Evolutionary conservation across 2,888 invertebrate genomes (phyloP).

Genomic region (Epinotia demarniana): DNA sequence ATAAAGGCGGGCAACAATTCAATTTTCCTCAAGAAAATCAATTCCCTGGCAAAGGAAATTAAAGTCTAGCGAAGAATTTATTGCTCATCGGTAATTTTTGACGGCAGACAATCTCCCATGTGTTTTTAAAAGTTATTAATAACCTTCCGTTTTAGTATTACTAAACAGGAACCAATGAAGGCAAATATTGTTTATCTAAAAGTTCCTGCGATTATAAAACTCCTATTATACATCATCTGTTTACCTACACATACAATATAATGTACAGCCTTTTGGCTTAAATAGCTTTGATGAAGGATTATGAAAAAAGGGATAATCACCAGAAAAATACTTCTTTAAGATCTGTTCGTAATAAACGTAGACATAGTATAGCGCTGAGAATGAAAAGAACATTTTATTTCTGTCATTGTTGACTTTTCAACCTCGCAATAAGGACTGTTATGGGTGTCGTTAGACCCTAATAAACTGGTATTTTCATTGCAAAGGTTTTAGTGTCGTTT

Average conservation of each 20-base stretch:
- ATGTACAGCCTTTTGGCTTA: too few species aligned
- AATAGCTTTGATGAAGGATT: too few species aligned
- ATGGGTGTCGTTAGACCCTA: conserved; percentile 30
- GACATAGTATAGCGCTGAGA: not conserved
- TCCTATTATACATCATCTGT: not conserved
- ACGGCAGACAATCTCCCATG: conserved; percentile 21
- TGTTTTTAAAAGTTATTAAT: conserved; percentile 32
- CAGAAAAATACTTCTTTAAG: not conserved
- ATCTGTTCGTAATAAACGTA: not conserved
- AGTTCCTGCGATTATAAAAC: not conserved
- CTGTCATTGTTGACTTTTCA: conserved; percentile 15
- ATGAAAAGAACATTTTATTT: conserved; percentile 5
- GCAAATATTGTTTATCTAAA: not conserved
- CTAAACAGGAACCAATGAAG: not conserved
- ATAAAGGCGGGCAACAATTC: conserved; percentile 15
- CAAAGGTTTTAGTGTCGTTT: conserved; percentile 31
- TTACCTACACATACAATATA: too few species aligned
- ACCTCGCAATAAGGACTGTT: conserved; percentile 12
- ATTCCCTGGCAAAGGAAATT: conserved; percentile 40
- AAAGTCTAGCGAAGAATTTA: conserved; percentile 27
- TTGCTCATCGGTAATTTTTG: conserved; percentile 29
- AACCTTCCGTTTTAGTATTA: not conserved
- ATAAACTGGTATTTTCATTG: conserved; percentile 28
- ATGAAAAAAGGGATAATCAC: not conserved
- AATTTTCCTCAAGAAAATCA: conserved; percentile 32